These are phyloP conservation scores for Ceratoteleas bidentatus DNA, from an alignment of 1,140 invertebrate species.

Conservation along the genomic window DNA sequence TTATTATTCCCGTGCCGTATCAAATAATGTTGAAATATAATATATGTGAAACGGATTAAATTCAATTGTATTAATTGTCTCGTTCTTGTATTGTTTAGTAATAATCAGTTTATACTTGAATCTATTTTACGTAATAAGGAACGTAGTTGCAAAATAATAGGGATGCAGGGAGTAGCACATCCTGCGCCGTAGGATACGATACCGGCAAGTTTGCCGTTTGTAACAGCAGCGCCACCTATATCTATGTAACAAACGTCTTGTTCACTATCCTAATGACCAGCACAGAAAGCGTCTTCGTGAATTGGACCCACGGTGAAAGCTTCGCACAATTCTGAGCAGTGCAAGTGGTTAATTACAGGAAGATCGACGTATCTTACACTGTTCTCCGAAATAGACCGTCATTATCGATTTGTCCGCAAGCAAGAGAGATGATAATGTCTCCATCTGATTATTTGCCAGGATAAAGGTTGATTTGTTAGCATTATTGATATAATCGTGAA, in stretches of 20 bases:
- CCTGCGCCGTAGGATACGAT: slow-evolving; percentile 16
- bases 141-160: slow-evolving; percentile 2
- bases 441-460: background rate
- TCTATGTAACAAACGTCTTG: slow-evolving; percentile 10
- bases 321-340: slow-evolving; percentile 33
- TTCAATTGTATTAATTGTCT: background rate
- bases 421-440: background rate
- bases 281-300: slow-evolving; percentile 14
- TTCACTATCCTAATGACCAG: slow-evolving; percentile 2
- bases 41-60: background rate
- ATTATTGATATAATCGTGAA: too few species aligned
- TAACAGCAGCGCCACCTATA: slow-evolving; percentile 22
- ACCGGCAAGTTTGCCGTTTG: slow-evolving; percentile 28
- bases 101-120: background rate
- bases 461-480: background rate
- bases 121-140: background rate
- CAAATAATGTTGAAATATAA: background rate
- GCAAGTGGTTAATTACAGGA: background rate
- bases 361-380: background rate
- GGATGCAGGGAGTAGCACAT: slow-evolving; percentile 1
- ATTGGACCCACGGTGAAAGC: background rate
- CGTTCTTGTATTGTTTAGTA: background rate
- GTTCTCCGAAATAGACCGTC: background rate
- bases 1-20: too few species aligned
- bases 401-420: background rate